Conservation (phyloP, 2,888 invertebrate species). For the Ganaspis brasiliensis region DNA sequence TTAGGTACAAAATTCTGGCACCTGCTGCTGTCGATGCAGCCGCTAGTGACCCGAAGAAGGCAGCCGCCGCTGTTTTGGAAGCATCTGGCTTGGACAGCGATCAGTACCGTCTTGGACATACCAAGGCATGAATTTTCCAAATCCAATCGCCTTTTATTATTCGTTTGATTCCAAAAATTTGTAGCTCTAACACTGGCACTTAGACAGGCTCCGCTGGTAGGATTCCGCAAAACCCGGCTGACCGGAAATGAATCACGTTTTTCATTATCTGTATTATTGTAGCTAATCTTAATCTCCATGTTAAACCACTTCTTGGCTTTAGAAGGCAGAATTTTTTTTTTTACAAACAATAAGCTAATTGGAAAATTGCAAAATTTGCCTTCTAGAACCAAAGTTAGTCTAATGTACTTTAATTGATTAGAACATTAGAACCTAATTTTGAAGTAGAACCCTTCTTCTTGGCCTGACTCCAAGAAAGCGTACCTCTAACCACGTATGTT, state of each 20-base stretch:
- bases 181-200: neutral
- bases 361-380: neutral
- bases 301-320: neutral
- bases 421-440: no score
- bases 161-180: neutral
- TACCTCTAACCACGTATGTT: slow-evolving; percentile 64
- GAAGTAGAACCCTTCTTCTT: slow-evolving; percentile 9
- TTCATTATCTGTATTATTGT: neutral
- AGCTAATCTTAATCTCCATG: neutral
- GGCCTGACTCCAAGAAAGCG: slow-evolving; percentile 53
- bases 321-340: neutral
- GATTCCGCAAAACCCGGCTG: slow-evolving; percentile 19
- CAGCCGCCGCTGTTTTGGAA: slow-evolving; percentile 91
- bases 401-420: neutral
- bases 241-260: slow-evolving; percentile 26
- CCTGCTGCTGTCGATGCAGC: slow-evolving; percentile 92
- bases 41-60: slow-evolving; percentile 89
- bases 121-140: slow-evolving; percentile 92
- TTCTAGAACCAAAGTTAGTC: neutral
- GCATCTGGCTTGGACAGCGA: slow-evolving; percentile 92
- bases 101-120: slow-evolving; percentile 98
- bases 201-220: neutral
- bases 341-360: neutral
- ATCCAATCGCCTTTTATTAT: slow-evolving; percentile 1
- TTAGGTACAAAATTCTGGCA: slow-evolving; percentile 99